Conservation (phyloP, 2,888 invertebrate genomes). For the Ectemnius continuus region DNA sequence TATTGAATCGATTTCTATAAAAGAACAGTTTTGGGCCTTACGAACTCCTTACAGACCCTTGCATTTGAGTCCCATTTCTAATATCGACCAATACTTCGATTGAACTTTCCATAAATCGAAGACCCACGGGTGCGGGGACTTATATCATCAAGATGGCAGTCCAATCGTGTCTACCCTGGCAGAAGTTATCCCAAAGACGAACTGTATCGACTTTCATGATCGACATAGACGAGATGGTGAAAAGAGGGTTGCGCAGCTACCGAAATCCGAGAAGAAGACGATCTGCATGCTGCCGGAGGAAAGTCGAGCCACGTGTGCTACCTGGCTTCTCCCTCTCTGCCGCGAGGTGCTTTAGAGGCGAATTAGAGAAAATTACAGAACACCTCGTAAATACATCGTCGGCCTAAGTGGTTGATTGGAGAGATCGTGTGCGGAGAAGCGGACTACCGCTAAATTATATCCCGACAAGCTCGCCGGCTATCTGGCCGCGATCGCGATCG, state of each 20-base stretch:
- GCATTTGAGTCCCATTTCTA: no score
- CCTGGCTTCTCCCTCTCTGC: not conserved
- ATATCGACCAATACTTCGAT: no score
- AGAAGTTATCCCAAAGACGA: slow-evolving; percentile 19
- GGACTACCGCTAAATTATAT: slow-evolving; percentile 78
- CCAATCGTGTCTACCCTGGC: slow-evolving; percentile 49
- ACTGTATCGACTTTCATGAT: slow-evolving; percentile 13
- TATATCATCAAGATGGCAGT: slow-evolving; percentile 30
- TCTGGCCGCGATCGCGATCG: slow-evolving; percentile 64
- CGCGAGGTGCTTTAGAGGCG: slow-evolving; percentile 40
- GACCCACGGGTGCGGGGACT: no score
- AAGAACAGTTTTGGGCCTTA: no score
- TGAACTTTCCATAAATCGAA: no score
- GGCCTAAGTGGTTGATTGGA: slow-evolving; percentile 77
- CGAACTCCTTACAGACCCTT: no score
- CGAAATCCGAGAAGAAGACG: not conserved
- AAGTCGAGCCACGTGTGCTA: slow-evolving; percentile 31
- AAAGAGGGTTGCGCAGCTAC: not conserved
- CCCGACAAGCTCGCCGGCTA: slow-evolving; percentile 68
- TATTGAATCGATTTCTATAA: no score
- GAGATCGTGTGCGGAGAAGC: slow-evolving; percentile 67
- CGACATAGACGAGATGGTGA: not conserved
- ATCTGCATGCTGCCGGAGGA: slow-evolving; percentile 25
- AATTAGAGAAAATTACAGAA: slow-evolving; percentile 78
- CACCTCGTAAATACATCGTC: slow-evolving; percentile 78